Evolutionary conservation across 1,140 invertebrate genomes (phyloP), one percentile per base, ranked within the genome.

Genomic region (Nasonia giraulti): DNA sequence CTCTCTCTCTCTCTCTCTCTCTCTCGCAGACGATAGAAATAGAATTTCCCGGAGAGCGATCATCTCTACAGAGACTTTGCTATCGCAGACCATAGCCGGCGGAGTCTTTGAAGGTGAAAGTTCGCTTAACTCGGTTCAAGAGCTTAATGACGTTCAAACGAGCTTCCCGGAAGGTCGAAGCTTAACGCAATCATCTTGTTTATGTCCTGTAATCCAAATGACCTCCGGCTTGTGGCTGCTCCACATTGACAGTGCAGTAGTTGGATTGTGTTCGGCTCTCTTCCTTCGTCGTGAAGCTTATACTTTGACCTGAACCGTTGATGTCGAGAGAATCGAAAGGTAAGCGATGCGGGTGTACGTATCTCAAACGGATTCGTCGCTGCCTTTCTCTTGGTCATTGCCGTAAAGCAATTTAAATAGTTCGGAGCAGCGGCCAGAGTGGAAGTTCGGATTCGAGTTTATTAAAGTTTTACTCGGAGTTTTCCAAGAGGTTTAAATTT

Each of bases 151-250:
- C 37, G 74, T 77, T 76, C 55, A 83, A 77, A 83, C 69, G 82
- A 83, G 74, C 77, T 83, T 83, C 17, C 44, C 40, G 40, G 69
- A 82, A 82, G 80, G 75, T 83, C 37, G 73, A 77, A 71, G 17
- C 66, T 23, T 69, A 84, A 84, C 66, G 76, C 75, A 84, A 84
- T 83, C 82, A 84, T 79, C 44, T 55, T 84, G 47, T 84, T 79
- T 79, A 84, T 62, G 76, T 84, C 37, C 62, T 40, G 47, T 79
- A 73, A 73, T 79, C 74, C 82, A 76, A 83, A 77, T 83, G 73
- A 83, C 82, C 82, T 77, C 37, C 69, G 47, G 80, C 80, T 75
- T 82, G 80, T 17, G 80, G 80, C 40, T 82, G 80, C 62, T 50
- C 17, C 11, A 44, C 20, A 68, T 80, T 23, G 62, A 68, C 27